Conservation (phyloP, 2,888 invertebrate species). For the Diaphora mendica region DNA sequence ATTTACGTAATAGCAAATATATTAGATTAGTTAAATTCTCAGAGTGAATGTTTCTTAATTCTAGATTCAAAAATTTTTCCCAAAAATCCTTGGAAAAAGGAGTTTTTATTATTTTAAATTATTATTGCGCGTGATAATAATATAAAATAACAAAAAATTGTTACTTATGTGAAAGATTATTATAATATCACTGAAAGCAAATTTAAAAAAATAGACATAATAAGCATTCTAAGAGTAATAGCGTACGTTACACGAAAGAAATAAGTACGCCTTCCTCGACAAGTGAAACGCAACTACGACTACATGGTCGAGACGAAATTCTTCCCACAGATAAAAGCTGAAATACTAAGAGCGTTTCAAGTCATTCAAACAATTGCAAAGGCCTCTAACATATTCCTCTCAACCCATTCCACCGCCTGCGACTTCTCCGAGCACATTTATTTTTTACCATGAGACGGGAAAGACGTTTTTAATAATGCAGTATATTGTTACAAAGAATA, state of each 20-base stretch:
- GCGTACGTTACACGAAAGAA: not conserved
- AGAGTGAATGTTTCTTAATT: not conserved
- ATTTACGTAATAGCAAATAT: not conserved
- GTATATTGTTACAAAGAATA: slow-evolving; percentile 79
- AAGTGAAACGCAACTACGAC: not conserved
- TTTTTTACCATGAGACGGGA: slow-evolving; percentile 69
- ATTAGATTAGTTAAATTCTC: not conserved
- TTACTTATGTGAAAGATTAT: not conserved
- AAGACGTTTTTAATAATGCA: slow-evolving; percentile 80
- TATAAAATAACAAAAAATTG: not conserved
- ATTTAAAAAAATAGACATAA: not conserved
- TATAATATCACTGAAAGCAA: not conserved
- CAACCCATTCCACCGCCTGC: slow-evolving; percentile 61
- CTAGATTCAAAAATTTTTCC: not conserved
- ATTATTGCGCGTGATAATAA: not conserved
- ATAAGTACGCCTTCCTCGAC: not conserved
- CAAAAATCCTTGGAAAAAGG: not conserved
- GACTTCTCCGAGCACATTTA: slow-evolving; percentile 65
- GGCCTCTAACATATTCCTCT: slow-evolving; percentile 64
- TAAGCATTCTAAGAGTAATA: not conserved
- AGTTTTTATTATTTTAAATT: not conserved
- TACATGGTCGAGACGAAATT: slow-evolving; percentile 34
- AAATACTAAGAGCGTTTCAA: slow-evolving; percentile 55
- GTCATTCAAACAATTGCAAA: slow-evolving; percentile 64
- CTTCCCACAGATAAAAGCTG: slow-evolving; percentile 62